phyloP scores from a whole-genome alignment of 1,140 invertebrate species.

The Sipha flava region DNA sequence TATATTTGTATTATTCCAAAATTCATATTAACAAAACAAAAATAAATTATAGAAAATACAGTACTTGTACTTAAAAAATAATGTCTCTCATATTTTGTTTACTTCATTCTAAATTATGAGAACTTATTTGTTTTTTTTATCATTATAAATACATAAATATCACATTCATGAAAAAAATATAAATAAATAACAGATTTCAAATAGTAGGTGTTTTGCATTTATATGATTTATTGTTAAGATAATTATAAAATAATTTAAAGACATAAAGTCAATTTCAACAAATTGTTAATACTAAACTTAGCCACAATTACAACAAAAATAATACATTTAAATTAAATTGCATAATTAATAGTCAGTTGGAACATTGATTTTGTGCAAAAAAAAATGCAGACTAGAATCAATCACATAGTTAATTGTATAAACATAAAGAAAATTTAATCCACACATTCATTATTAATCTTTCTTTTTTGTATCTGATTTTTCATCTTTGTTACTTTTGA shows the following conservation, averaged over 20 bases:
- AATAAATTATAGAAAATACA: too few relatives aligned
- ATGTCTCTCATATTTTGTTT: too few relatives aligned
- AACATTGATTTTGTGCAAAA: neutral
- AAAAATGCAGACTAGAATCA: neutral
- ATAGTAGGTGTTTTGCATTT: too few relatives aligned
- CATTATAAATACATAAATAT: too few relatives aligned
- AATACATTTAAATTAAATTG: neutral
- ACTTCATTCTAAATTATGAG: too few relatives aligned
- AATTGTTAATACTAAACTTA: neutral
- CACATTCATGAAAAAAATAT: too few relatives aligned
- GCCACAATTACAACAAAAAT: neutral
- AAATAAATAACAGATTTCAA: too few relatives aligned
- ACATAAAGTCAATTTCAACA: neutral
- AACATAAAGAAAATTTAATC: neutral
- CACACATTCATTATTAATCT: constrained; percentile 49
- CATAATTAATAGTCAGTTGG: neutral
- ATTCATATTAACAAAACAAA: too few relatives aligned
- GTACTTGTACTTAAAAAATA: too few relatives aligned
- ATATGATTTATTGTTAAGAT: neutral
- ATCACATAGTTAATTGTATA: neutral
- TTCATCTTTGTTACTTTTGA: constrained; percentile 70
- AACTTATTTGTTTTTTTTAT: too few relatives aligned
- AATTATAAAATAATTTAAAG: neutral
- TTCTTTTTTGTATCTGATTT: constrained; percentile 70
- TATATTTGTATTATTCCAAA: too few relatives aligned